Base-by-base conservation (phyloP, 1,140 invertebrate genomes). In the Bombus difficillimus region DNA sequence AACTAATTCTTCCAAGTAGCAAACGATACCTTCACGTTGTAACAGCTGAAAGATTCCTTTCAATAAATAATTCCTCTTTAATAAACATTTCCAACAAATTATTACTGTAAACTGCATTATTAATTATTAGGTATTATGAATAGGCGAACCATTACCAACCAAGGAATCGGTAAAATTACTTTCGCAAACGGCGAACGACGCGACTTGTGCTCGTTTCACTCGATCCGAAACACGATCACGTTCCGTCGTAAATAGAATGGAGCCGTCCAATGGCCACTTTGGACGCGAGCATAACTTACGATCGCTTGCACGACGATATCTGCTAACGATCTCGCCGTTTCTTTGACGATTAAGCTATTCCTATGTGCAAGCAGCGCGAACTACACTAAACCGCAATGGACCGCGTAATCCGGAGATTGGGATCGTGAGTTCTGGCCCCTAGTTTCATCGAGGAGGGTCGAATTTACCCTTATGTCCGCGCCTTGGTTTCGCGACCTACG, bases 291-390 rank as follows among this genome's bases (percentile, higher is more conserved):
- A 10, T 77, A 77, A 77, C 15, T 78, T 64, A 64, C n/a, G 57
- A 41, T 32, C 28, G 53, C 34, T 12, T n/a, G 18, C 57, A 22
- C 73, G 22, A 41, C 18, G 43, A 53, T 53, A 10, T 32, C 22
- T 75, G 53, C 32, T 76, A 76, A 57, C 53, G 13, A 43, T 41
- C 37, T 3, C 18, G 37, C 25, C 10, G 15, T 64, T 57, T 62
- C 59, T n/a, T 78, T n/a, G 76, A 39, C 59, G 41, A 78, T 78
- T 64, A 64, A 78, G 57, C 76, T 59, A 77, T 77, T 77, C 75
- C 57, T 78, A 64, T 64, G 76, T 64, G 59, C 59, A 39, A 78
- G 57, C 37, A 22, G 25, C 28, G 53, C 28, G 53, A 53, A 22
- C 28, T 39, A 57, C n/a, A 41, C 18, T 78, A 64, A 37, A 25